Evolutionary conservation across 2,888 invertebrate genomes (phyloP), one percentile per base, ranked within the genome.

Genomic region (Dynastes tityus): DNA sequence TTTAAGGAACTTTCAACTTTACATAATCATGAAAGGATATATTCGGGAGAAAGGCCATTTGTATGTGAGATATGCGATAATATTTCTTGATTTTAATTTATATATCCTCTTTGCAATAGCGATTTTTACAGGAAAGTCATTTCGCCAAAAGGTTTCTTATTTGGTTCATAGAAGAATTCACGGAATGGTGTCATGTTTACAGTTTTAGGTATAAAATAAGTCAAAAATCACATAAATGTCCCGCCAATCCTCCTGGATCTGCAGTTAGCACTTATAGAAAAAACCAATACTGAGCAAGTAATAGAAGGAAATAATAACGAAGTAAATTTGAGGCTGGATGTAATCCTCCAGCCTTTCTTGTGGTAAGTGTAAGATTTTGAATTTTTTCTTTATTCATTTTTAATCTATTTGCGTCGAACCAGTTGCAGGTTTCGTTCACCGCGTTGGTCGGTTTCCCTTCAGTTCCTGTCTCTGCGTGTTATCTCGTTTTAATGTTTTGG

Each of bases 1-100:
- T 96, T 96, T 86, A 96, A 96, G 86, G 96, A 96, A 88, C 89
- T 96, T 37, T 96, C 96, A 1, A 96, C 96, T 0, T 90, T 96
- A 77, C 96, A 96, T 85, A 96, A 96, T 87, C 96, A 96, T 86
- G 94, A 95, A 86, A 90, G 96, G 80, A 96, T 96, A 81, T 94
- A 95, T 87, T 95, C 95, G 0, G 96, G 96, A 0, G 96, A 96
- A 87, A 94, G 96, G 84, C 96, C 96, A 2, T 96, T 95, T 85
- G 94, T 94, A 49, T 96, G 96, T 87, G 96, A 96, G 91, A 94
- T 94, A 70, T 96, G 96, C 87, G 96, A 96, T 96, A 89, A 86
- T 79, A 37, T 51, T 5, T 65, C 22, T n/a, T 22, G 11, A 29
- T 75, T 16, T 11, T 45, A 45, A 45, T 45, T 22, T 22, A 22